Conservation (phyloP, 2,797 vertebrate species). For the Leptatherina wallacei region DNA sequence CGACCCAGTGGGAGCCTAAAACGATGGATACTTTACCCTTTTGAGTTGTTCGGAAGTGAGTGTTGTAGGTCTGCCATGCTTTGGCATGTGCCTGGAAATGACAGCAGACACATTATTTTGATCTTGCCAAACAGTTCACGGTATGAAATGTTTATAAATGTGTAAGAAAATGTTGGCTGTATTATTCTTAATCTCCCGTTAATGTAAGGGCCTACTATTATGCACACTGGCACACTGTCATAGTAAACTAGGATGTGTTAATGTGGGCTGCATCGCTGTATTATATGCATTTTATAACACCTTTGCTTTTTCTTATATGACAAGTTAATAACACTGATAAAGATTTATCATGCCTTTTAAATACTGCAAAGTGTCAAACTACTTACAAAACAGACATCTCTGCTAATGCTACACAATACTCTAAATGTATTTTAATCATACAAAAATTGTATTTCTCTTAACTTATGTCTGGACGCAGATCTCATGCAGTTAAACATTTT, state of each 20-base stretch:
- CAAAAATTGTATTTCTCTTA: not conserved
- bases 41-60: slow-evolving; percentile 85
- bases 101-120: slow-evolving; percentile 37
- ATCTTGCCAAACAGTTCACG: not conserved
- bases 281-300: not conserved
- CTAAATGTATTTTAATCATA: not conserved
- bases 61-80: slow-evolving; percentile 91
- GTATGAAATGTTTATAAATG: not conserved
- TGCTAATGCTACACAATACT: not conserved
- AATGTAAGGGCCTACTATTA: not conserved
- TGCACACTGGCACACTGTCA: not conserved
- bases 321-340: not conserved
- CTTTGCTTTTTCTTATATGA: not conserved
- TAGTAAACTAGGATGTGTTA: not conserved
- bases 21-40: slow-evolving; percentile 91
- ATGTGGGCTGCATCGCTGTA: not conserved
- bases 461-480: not conserved
- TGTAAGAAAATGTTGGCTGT: not conserved
- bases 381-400: not conserved
- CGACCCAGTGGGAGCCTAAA: slow-evolving; percentile 94
- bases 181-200: not conserved
- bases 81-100: slow-evolving; percentile 90
- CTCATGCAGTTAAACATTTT: not conserved
- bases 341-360: not conserved
- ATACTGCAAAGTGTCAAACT: not conserved